Evolutionary conservation across 2,888 invertebrate species (phyloP), one percentile per base, ranked within the genome.

Genomic region (Diplolepis rosae): DNA sequence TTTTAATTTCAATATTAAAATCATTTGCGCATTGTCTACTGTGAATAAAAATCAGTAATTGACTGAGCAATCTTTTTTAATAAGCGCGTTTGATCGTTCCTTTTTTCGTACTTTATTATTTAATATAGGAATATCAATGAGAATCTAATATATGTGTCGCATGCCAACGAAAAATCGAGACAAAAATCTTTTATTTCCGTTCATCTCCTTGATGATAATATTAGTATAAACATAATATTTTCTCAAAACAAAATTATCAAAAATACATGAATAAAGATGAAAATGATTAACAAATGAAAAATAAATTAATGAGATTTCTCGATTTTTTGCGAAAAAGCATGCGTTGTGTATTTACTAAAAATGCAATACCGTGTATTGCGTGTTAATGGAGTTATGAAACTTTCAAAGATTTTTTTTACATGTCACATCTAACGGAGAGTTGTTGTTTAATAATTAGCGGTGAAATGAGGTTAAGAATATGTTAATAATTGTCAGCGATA

Each of bases 301-400:
- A 30, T 5, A 11, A 32, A 2, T 1, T 18, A 4, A 7, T 11
- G 22, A 22, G 22, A 39, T 5, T 39, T 61, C 35, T 61, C 61
- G 39, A 61, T 61, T 61, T 61, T 61, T 39, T 39, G 61, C 39
- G 3, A 39, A n/a, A n/a, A 39, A 9, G 73, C 68, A 45, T 76
- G 69, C 73, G 73, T 74, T 72, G 75, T 77, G 78, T 72, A 71
- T 74, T 71, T 75, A 66, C 70, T 56, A 32, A 67, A 69, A 79
- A 72, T 71, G 78, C 82, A 82, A 82, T 83, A 82, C 82, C 73
- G 54, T 83, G 83, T 83, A 83, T 82, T 83, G 82, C 71, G 71
- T 72, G 61, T 61, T 61, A 72, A 73, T 50, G 7, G 7, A 52
- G 54, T 51, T 68, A 42, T 4, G 54, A 42, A 52, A 15, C 61